Percentiles rank a stretch among this genome's conserved stretches.
Evolutionary conservation across 1,140 invertebrate genomes (phyloP).

Genomic region (Dermatophagoides farinae): DNA sequence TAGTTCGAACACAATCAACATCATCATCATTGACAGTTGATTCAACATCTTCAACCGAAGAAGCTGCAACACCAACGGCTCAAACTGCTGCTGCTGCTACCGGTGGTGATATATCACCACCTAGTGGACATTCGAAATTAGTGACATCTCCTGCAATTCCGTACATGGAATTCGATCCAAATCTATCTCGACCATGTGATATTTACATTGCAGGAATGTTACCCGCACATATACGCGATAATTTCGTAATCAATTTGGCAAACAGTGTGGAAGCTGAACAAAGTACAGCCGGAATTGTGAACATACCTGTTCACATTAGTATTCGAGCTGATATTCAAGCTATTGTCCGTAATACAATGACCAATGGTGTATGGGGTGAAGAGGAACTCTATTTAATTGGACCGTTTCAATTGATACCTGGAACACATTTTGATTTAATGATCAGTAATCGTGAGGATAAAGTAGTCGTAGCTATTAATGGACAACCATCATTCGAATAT

Average conservation of each 20-base stretch:
- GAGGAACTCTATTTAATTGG: background rate
- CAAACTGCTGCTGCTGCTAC: too few species aligned
- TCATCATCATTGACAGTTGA: background rate
- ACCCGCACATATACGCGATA: background rate
- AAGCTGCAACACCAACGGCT: background rate
- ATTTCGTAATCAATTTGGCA: background rate
- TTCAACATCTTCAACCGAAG: background rate
- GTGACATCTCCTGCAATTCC: background rate
- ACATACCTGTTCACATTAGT: constrained; percentile 1
- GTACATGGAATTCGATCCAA: background rate
- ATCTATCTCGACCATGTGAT: background rate
- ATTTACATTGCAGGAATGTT: constrained; percentile 4
- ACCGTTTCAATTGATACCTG: background rate
- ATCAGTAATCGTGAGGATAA: background rate
- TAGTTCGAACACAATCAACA: background rate
- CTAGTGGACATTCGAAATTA: background rate
- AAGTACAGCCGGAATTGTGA: background rate
- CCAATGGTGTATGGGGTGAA: background rate
- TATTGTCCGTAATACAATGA: background rate
- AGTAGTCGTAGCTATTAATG: background rate
- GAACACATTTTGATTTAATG: constrained; percentile 5
- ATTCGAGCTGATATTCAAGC: background rate
- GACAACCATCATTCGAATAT: background rate
- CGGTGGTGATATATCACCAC: too few species aligned
- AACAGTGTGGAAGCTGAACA: background rate